phyloP scores from a whole-genome alignment of 2,888 invertebrate genomes.

The Geophilus truncorum region DNA sequence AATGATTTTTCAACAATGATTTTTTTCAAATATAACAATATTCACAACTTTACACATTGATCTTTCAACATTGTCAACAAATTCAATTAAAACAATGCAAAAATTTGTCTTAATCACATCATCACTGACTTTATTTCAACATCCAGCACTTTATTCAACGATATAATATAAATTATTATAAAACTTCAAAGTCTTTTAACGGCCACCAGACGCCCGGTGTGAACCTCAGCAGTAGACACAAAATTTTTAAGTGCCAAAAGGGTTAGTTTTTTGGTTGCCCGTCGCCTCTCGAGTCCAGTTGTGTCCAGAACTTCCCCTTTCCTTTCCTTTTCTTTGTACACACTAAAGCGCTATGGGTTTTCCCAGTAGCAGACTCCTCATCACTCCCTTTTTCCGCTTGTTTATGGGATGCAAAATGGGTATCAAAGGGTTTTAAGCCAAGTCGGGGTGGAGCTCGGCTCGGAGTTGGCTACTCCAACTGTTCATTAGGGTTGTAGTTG shows the following conservation, averaged over 20 bases:
- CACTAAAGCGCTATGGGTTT: background rate
- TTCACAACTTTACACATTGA: too few relatives aligned
- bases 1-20: too few relatives aligned
- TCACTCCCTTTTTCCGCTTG: background rate
- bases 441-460: background rate
- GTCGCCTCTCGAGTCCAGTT: slow-evolving; percentile 18
- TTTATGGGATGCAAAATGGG: background rate
- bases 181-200: background rate
- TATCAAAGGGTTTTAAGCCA: slow-evolving; percentile 2
- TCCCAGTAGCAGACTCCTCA: slow-evolving; percentile 2
- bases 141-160: too few relatives aligned
- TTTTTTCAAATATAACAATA: too few relatives aligned
- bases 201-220: background rate
- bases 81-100: too few relatives aligned
- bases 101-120: too few relatives aligned
- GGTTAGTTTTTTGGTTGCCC: background rate
- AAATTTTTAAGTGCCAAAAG: background rate
- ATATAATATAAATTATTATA: background rate
- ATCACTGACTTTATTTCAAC: too few relatives aligned
- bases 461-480: slow-evolving; percentile 13
- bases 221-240: background rate
- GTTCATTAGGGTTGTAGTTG: background rate
- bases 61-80: too few relatives aligned
- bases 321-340: background rate
- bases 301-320: background rate